A percentile compares a stretch with the other conserved stretches of the same genome.
Conservation (phyloP, 1,140 invertebrate species). For the Charaxes varanes region DNA sequence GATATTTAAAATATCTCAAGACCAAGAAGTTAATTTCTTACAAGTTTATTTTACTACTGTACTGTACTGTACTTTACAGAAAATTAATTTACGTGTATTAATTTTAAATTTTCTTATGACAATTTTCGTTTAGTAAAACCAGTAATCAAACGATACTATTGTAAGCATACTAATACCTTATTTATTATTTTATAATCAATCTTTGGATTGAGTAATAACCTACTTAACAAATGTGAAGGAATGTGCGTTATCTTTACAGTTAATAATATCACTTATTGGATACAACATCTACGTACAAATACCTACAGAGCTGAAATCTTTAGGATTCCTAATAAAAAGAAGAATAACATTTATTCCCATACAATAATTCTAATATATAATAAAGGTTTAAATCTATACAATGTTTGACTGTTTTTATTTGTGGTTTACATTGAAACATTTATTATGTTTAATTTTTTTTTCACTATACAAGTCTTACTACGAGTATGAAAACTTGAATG, state of each 20-base stretch:
- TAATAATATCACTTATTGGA: slow-evolving; percentile 22
- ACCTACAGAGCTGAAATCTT: slow-evolving; percentile 20
- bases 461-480: slow-evolving; percentile 5
- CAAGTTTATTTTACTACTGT: too few relatives aligned
- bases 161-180: slow-evolving; percentile 25
- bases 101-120: too few relatives aligned
- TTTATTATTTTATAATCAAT: slow-evolving; percentile 43
- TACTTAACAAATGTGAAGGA: slow-evolving; percentile 38
- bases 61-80: too few relatives aligned
- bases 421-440: slow-evolving; percentile 18
- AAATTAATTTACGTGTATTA: too few relatives aligned
- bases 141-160: slow-evolving; percentile 16
- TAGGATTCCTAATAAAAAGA: slow-evolving; percentile 11
- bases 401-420: slow-evolving; percentile 43
- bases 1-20: too few relatives aligned
- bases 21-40: too few relatives aligned
- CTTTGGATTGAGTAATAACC: slow-evolving; percentile 61
- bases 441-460: slow-evolving; percentile 26
- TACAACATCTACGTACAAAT: slow-evolving; percentile 16
- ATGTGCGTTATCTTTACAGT: slow-evolving; percentile 48
- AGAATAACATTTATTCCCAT: slow-evolving; percentile 8
- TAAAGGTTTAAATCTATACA: slow-evolving; percentile 41
- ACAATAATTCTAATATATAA: slow-evolving; percentile 35
- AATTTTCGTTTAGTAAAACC: slow-evolving; percentile 15
- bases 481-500: slow-evolving; percentile 10